Evolutionary conservation across 1,140 invertebrate genomes (phyloP).

Genomic region (Stegodyphus dumicola): DNA sequence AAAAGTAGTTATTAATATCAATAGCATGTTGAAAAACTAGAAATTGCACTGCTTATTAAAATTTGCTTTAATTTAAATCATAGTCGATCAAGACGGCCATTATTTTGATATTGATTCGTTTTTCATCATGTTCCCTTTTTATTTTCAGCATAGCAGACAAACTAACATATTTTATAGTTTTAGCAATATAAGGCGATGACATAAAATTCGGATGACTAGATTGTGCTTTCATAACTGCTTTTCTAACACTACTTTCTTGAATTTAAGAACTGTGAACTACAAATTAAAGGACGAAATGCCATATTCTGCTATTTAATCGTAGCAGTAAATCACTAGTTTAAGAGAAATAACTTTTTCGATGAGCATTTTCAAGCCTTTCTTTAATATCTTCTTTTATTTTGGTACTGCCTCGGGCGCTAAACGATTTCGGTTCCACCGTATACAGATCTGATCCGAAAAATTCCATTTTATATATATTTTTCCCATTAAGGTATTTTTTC

Average conservation of each 20-base stretch:
- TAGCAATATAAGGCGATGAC: too few relatives aligned
- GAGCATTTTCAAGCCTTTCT: neutral
- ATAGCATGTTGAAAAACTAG: too few relatives aligned
- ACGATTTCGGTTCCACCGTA: neutral
- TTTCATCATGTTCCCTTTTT: too few relatives aligned
- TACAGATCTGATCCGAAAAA: constrained; percentile 1
- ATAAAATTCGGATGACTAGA: too few relatives aligned
- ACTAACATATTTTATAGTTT: too few relatives aligned
- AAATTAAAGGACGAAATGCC: neutral
- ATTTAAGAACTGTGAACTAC: neutral
- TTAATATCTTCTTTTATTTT: neutral
- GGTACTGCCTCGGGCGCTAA: neutral
- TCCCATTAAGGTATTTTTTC: constrained; percentile 36
- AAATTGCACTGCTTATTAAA: too few relatives aligned
- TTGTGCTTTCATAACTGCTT: too few relatives aligned
- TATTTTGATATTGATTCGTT: too few relatives aligned
- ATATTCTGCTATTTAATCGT: neutral
- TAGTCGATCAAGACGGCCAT: too few relatives aligned
- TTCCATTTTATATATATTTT: constrained; percentile 23
- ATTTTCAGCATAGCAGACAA: too few relatives aligned
- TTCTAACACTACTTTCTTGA: neutral
- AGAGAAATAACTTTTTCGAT: neutral
- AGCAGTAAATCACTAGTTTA: neutral
- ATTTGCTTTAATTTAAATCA: too few relatives aligned
- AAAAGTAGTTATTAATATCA: too few relatives aligned